These are phyloP conservation scores for Naja naja DNA, from an alignment of 2,113 vertebrate genomes.

Conservation along the genomic window DNA sequence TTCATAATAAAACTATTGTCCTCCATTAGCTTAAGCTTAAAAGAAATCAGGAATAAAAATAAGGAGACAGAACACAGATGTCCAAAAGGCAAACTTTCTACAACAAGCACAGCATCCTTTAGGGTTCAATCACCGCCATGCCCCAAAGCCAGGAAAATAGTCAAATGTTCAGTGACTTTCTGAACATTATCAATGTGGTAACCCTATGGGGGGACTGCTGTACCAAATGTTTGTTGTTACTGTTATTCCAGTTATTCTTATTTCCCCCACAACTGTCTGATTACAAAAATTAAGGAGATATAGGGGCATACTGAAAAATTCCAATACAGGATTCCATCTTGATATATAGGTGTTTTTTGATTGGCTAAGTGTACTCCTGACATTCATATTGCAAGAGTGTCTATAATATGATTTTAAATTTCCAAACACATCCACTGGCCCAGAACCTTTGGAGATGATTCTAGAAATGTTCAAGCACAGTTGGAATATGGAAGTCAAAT, in stretches of 20 bases:
- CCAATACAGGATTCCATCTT: background rate
- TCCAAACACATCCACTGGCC: background rate
- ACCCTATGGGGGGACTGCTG: background rate
- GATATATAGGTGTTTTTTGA: background rate
- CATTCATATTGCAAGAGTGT: background rate
- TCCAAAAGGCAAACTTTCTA: background rate
- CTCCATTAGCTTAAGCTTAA: background rate
- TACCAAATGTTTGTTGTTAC: background rate
- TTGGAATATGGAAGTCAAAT: background rate
- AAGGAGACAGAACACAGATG: background rate
- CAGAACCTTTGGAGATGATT: background rate
- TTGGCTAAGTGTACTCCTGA: background rate
- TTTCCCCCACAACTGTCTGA: background rate
- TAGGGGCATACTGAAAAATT: background rate
- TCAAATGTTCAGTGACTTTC: background rate
- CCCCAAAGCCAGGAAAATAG: background rate
- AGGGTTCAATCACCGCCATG: background rate
- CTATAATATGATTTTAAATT: background rate
- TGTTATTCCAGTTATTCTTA: background rate
- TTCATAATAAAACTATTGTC: fast-evolving
- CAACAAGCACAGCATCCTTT: background rate
- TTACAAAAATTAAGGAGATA: background rate
- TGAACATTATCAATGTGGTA: background rate
- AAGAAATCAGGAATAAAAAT: background rate
- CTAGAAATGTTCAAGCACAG: background rate